Conservation (phyloP, 2,888 invertebrate genomes). For the Neoaliturus tenellus region DNA sequence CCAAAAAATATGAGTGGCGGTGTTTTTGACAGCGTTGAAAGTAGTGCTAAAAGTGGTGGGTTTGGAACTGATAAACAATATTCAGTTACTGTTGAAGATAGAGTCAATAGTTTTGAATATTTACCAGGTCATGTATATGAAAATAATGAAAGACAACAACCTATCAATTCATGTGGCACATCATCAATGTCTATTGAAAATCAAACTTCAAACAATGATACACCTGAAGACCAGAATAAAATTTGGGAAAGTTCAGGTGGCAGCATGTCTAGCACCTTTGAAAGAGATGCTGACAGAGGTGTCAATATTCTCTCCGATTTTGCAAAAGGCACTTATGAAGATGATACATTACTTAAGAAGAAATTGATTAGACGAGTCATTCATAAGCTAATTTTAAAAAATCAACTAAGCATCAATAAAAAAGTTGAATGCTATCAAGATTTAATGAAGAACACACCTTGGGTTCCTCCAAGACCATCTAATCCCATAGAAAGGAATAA, state of each 20-base stretch:
- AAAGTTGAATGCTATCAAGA: neutral
- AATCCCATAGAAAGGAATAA: constrained; percentile 26
- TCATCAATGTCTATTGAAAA: constrained; percentile 56
- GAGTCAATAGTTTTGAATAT: constrained; percentile 71
- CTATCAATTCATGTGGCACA: constrained; percentile 65
- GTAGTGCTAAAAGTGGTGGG: constrained; percentile 73
- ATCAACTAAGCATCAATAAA: constrained; percentile 79
- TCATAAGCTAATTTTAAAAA: constrained; percentile 77
- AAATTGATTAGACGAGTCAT: constrained; percentile 80
- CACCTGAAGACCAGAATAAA: constrained; percentile 66
- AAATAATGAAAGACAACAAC: constrained; percentile 70
- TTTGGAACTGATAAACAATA: constrained; percentile 70
- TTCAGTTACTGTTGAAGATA: constrained; percentile 60
- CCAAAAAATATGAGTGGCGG: neutral
- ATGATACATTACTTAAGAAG: constrained; percentile 78
- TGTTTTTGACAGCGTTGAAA: constrained; percentile 59
- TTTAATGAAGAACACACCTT: constrained; percentile 33
- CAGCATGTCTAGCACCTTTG: constrained; percentile 69
- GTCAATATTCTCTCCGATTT: constrained; percentile 78
- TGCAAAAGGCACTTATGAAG: constrained; percentile 76
- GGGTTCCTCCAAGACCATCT: constrained; percentile 49
- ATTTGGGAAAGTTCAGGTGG: constrained; percentile 59
- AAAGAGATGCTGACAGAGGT: constrained; percentile 79
- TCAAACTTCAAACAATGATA: constrained; percentile 68
- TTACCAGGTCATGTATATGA: constrained; percentile 76